A percentile compares a stretch with the other conserved stretches of the same genome.
These are phyloP conservation scores for Eurystomus gularis DNA, from an alignment of 2,113 vertebrate species.

Conservation along the genomic window DNA sequence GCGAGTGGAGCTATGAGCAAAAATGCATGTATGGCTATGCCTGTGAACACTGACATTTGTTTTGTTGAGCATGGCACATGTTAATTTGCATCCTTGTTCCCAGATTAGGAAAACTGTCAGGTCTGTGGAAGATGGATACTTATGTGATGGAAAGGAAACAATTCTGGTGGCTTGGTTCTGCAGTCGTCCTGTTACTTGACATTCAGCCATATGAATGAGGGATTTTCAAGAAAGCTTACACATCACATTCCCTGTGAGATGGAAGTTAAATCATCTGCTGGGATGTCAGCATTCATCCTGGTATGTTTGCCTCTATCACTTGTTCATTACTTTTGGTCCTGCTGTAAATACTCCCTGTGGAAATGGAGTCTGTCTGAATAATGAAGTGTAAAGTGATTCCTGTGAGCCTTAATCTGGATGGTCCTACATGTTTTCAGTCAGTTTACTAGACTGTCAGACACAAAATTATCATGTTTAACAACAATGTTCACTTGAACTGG, in stretches of 20 bases:
- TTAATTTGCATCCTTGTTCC: background rate
- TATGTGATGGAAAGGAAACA: background rate
- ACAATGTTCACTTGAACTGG: constrained; percentile 47
- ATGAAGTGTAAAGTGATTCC: background rate
- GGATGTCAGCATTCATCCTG: background rate
- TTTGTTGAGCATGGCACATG: background rate
- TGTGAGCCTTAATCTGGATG: background rate
- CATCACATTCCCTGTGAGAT: background rate
- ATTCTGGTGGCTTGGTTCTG: background rate
- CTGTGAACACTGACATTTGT: background rate
- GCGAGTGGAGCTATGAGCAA: background rate
- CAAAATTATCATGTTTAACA: constrained; percentile 60
- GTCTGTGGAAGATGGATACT: background rate
- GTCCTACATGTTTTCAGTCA: constrained; percentile 8
- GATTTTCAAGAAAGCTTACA: background rate
- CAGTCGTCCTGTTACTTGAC: background rate
- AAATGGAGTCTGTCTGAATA: background rate
- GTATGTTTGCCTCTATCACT: background rate
- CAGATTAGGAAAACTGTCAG: background rate
- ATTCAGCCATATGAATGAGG: background rate
- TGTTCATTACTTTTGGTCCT: background rate
- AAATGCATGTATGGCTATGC: background rate
- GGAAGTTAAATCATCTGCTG: background rate
- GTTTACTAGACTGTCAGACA: constrained; percentile 28
- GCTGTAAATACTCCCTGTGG: background rate